These are phyloP conservation scores for Schizopygopsis pylzovi DNA, from an alignment of 2,797 vertebrate species.

Conservation along the genomic window DNA sequence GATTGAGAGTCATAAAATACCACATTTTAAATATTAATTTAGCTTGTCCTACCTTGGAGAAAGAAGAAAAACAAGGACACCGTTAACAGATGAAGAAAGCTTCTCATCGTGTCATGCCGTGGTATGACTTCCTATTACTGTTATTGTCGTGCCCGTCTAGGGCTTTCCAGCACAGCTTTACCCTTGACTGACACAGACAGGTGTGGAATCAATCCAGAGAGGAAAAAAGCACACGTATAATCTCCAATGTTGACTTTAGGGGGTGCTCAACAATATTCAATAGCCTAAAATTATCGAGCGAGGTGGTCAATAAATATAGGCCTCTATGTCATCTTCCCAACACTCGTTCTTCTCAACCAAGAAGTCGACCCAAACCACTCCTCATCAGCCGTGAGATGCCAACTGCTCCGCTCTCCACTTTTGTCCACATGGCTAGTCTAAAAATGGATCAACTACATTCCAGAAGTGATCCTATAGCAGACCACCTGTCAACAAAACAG, in stretches of 20 bases:
- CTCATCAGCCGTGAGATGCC: conserved; percentile 11
- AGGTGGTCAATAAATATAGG: background rate
- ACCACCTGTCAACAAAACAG: conserved; percentile 36
- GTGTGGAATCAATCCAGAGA: conserved; percentile 68
- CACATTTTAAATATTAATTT: background rate
- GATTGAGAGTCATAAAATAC: background rate
- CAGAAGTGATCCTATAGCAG: background rate
- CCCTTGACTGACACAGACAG: conserved; percentile 69
- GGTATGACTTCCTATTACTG: conserved; percentile 39
- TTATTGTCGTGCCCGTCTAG: conserved; percentile 37
- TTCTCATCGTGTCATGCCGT: conserved; percentile 39
- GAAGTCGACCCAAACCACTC: background rate
- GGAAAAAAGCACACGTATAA: conserved; percentile 68
- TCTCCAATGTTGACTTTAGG: conserved; percentile 37
- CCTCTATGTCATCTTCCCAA: background rate
- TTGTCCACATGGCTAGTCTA: conserved; percentile 13
- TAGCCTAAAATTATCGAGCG: background rate
- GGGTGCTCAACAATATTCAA: background rate
- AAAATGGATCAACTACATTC: conserved; percentile 38
- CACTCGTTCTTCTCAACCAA: background rate
- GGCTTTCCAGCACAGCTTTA: conserved; percentile 28
- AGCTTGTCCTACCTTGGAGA: conserved; percentile 50
- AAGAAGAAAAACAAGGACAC: conserved; percentile 40
- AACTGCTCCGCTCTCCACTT: conserved; percentile 6
- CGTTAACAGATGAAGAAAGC: conserved; percentile 13